Conservation (phyloP, 2,888 invertebrate species). For the Autographa pulchrina region DNA sequence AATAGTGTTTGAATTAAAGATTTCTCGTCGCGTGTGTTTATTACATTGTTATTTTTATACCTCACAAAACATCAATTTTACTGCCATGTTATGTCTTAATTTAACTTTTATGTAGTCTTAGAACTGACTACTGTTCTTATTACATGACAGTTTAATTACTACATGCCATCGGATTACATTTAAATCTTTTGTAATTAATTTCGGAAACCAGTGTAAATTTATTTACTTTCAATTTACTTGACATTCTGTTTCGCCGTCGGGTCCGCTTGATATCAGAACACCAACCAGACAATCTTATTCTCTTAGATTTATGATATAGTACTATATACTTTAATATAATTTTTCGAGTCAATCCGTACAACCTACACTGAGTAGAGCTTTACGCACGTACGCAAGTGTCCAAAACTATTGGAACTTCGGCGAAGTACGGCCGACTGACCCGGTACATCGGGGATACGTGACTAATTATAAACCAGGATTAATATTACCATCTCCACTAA, state of each 20-base stretch:
- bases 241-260: no score
- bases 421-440: conserved; percentile 24
- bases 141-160: not conserved
- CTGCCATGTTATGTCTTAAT: no score
- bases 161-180: not conserved
- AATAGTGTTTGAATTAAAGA: no score
- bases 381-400: conserved; percentile 29
- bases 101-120: no score
- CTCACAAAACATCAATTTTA: no score
- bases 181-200: not conserved
- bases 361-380: conserved; percentile 2
- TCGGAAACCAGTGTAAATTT: not conserved
- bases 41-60: no score
- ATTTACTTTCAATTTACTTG: not conserved
- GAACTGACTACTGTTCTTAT: no score
- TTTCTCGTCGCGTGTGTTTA: no score
- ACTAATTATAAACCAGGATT: conserved; percentile 22
- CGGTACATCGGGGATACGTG: conserved; percentile 40
- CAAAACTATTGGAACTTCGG: conserved; percentile 13
- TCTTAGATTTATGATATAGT: no score
- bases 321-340: no score
- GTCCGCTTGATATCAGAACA: not conserved
- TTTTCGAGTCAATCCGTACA: no score
- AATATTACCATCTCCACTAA: not conserved
- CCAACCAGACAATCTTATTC: not conserved